Evolutionary conservation across 2,888 invertebrate genomes (phyloP), one percentile per base, ranked within the genome.

Genomic region (Drosophila mercatorum): DNA sequence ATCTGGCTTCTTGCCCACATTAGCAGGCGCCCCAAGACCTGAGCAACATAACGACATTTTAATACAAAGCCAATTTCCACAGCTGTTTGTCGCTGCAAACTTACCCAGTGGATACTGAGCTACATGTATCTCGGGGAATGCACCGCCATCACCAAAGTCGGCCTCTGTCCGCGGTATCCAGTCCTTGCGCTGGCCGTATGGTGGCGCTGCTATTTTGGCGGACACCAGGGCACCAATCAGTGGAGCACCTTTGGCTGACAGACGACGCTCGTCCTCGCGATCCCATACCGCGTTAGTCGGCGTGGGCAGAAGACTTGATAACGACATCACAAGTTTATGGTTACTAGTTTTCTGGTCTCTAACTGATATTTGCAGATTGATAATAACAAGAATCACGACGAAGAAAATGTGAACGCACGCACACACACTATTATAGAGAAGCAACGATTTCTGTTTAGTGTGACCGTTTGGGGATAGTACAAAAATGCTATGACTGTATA

Each of bases 51-150:
- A 38, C 28, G 28, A 28, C n/a, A 41, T 46, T 46, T 52, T 26
- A 49, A 63, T 14, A 34, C 11, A 34, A 34, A 34, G 6, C 7
- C 7, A 22, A 49, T 36, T 5, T 2, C 1, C 2, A 6, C 36
- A 17, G 7, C n/a, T 8, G 14, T 12, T 34, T 55, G 5, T 28
- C 11, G n/a, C 10, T 36, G 26, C 5, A 12, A 34, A 97, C 97
- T 98, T 97, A 62, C 96, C 96, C 66, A 99, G 93, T 0, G 99
- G 99, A 93, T 97, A 98, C 90, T 99, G 99, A 0, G 98, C 99
- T 28, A 98, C 97, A 90, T 96, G 97, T 75, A 99, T 97, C 94
- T 99, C 99, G 0, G 99, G 99, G 93, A 98, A 99, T 0, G 99
- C 98, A 34, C 99, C 99, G 1, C 99, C 99, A 95, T 99, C 99